Evolutionary conservation across 2,888 invertebrate species (phyloP).

Genomic region (Torymus tubicola): DNA sequence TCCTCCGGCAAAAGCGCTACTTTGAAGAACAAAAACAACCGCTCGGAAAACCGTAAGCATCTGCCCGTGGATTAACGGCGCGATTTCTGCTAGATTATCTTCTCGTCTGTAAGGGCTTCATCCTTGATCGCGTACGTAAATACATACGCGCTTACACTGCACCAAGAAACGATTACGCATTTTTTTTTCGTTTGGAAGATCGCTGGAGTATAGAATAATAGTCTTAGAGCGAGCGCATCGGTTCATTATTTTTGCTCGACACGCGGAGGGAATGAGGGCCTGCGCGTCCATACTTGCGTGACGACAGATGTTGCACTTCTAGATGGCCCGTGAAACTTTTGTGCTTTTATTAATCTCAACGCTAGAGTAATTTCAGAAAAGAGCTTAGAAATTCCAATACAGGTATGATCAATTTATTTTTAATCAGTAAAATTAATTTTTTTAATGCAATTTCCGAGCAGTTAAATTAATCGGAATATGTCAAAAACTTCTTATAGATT

Average conservation of each 20-base stretch:
- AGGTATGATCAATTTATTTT: too few relatives aligned
- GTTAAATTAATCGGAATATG: too few relatives aligned
- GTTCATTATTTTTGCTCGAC: constrained; percentile 36
- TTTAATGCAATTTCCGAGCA: too few relatives aligned
- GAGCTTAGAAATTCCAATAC: too few relatives aligned
- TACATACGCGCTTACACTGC: constrained; percentile 16
- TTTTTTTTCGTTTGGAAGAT: constrained; percentile 40
- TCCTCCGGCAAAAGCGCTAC: neutral
- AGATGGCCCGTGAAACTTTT: neutral
- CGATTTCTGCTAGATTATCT: constrained; percentile 50
- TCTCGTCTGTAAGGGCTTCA: constrained; percentile 38
- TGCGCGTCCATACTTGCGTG: too few relatives aligned
- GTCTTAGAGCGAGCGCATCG: constrained; percentile 26
- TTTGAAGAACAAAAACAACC: constrained; percentile 41
- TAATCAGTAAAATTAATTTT: too few relatives aligned
- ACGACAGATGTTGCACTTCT: constrained; percentile 18
- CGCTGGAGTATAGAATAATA: constrained; percentile 45
- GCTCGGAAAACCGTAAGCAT: constrained; percentile 35
- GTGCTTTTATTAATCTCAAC: too few relatives aligned
- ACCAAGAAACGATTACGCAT: constrained; percentile 36
- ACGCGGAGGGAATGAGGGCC: too few relatives aligned
- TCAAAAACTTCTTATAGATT: too few relatives aligned
- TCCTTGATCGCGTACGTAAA: constrained; percentile 41
- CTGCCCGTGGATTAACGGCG: constrained; percentile 41
- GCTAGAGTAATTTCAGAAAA: too few relatives aligned